Evolutionary conservation across 2,113 vertebrate species (phyloP), one percentile per base, ranked within the genome.

Genomic region (Leptobrachium leishanense): DNA sequence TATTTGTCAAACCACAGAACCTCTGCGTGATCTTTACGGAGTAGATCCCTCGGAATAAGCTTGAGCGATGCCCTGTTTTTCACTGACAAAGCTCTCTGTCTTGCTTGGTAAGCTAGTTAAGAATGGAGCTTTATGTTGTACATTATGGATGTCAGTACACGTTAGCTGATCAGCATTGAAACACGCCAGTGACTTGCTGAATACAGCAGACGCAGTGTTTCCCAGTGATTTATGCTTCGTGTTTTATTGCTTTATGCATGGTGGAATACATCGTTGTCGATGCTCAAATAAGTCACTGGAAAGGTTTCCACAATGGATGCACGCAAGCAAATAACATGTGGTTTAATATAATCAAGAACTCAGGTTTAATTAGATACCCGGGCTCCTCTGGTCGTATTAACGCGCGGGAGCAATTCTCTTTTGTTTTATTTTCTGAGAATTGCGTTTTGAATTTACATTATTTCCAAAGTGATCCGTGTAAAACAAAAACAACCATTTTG

Each of bases 241-340:
- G 5, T 75, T 75, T 76, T 76, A 76, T 76, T 64, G 65, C 64
- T 76, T 76, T 75, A 62, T 75, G 57, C 73, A 64, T 75, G 73
- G 66, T 75, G 64, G 73, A 64, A 76, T 64, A 76, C 64, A 68
- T 76, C 64, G 53, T 55, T 68, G 63, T 46, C 55, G 46, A n/a
- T 55, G 13, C 64, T 76, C 64, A 43, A 50, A 11, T 54, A 42
- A 76, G 74, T 54, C 63, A 67, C 44, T 40, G n/a, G 63, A 68
- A 55, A 76, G 67, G 55, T 68, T 76, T 76, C 44, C 44, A 76
- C 31, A 40, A 62, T 64, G 43, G 64, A 10, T 11, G 46, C 74
- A 76, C 46, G 64, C 46, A 42, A 76, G 44, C 39, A 20, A n/a
- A 68, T 15, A 39, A 44, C 73, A 54, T 12, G 64, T 8, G 74